phyloP scores from a whole-genome alignment of 2,113 vertebrate genomes.

The Odontophorus gujanensis region DNA sequence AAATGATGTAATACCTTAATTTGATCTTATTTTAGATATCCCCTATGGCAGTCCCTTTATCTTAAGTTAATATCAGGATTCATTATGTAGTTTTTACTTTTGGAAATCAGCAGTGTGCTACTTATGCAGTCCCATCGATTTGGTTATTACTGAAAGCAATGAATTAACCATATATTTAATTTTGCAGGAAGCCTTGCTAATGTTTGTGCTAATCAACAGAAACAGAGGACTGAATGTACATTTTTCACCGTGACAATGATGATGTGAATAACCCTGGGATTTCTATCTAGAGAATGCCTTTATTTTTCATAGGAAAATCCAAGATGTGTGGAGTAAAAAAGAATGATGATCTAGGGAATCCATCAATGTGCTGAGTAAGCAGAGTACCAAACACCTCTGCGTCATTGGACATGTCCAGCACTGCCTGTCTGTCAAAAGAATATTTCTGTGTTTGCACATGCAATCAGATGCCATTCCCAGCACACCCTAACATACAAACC shows the following conservation, averaged over 20 bases:
- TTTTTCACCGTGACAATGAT: not conserved
- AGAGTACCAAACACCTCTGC: not conserved
- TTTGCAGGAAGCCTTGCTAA: not conserved
- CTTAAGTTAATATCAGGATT: not conserved
- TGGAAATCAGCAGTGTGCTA: not conserved
- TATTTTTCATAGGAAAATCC: not conserved
- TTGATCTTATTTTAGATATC: not conserved
- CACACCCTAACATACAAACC: not conserved
- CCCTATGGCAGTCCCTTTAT: not conserved
- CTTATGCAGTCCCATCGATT: not conserved
- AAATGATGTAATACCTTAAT: not conserved
- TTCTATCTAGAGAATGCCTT: not conserved
- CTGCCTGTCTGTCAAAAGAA: not conserved
- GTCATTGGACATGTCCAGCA: not conserved
- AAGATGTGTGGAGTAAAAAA: not conserved
- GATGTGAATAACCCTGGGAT: not conserved
- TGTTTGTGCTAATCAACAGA: not conserved
- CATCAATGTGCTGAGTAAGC: accelerated
- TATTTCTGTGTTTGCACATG: not conserved
- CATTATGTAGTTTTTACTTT: not conserved
- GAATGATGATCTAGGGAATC: not conserved
- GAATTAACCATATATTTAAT: not conserved
- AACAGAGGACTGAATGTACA: not conserved
- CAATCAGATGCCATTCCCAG: not conserved
- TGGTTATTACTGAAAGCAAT: not conserved